Percentiles rank a stretch among this genome's conserved stretches.
These are phyloP conservation scores for Zaprionus camerounensis DNA, from an alignment of 1,140 invertebrate species.

Conservation along the genomic window DNA sequence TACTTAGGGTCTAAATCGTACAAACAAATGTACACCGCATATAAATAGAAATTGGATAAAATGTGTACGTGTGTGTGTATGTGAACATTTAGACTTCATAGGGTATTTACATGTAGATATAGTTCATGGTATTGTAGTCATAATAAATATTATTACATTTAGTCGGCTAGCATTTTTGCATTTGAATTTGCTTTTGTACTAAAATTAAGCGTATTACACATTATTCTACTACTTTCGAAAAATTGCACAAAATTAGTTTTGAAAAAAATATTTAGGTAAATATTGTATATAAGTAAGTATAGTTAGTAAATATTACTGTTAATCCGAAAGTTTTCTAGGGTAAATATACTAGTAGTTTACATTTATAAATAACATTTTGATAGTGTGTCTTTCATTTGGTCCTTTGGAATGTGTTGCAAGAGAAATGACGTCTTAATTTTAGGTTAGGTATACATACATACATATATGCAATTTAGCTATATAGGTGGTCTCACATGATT, in stretches of 20 bases:
- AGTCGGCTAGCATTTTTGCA: slow-evolving; percentile 65
- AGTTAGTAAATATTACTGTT: slow-evolving; percentile 4
- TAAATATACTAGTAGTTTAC: slow-evolving; percentile 29
- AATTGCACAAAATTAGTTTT: slow-evolving; percentile 44
- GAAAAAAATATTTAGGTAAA: slow-evolving; percentile 15
- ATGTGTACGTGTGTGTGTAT: slow-evolving; percentile 27
- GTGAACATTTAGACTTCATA: slow-evolving; percentile 36
- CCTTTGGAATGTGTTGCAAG: slow-evolving; percentile 78
- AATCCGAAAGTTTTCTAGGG: slow-evolving; percentile 18
- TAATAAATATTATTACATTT: slow-evolving; percentile 64
- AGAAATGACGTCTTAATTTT: slow-evolving; percentile 62
- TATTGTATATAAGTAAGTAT: slow-evolving; percentile 9
- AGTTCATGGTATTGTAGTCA: slow-evolving; percentile 42
- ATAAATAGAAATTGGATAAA: slow-evolving; percentile 44
- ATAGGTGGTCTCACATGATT: slow-evolving; percentile 49
- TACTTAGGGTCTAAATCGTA: slow-evolving; percentile 43
- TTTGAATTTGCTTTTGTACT: slow-evolving; percentile 65
- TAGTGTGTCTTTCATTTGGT: slow-evolving; percentile 56
- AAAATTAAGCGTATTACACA: slow-evolving; percentile 75
- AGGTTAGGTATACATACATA: slow-evolving; percentile 14
- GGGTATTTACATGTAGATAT: slow-evolving; percentile 39
- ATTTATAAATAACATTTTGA: slow-evolving; percentile 46
- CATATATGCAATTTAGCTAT: slow-evolving; percentile 33
- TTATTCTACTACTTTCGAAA: slow-evolving; percentile 41
- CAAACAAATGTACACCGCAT: slow-evolving; percentile 24